Conservation (phyloP, 2,113 vertebrate species). For the Oncorhynchus keta region DNA sequence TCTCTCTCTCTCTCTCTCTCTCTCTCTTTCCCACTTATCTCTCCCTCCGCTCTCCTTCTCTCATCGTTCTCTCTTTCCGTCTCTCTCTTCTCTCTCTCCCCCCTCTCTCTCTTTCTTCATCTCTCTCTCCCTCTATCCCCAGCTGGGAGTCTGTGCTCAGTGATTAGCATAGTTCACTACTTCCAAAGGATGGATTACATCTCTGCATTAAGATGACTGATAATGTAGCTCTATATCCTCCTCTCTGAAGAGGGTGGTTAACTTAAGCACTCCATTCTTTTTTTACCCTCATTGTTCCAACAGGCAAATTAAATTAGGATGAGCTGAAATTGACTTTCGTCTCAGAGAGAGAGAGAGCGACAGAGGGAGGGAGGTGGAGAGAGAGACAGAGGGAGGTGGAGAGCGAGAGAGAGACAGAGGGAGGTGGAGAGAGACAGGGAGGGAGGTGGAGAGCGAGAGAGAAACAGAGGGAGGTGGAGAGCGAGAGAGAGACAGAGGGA, state of each 20-base stretch:
- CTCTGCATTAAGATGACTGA: conserved; percentile 62
- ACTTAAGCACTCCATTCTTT: conserved; percentile 51
- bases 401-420: too few relatives aligned
- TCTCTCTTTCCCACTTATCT: neutral
- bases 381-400: conserved; percentile 5
- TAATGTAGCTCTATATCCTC: conserved; percentile 61
- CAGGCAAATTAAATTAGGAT: conserved; percentile 68
- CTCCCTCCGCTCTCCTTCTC: neutral
- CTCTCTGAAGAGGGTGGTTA: conserved; percentile 56
- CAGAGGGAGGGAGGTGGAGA: conserved; percentile 4
- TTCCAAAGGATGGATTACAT: conserved; percentile 53
- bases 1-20: neutral
- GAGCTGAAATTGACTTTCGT: conserved; percentile 58
- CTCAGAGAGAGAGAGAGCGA: conserved; percentile 25
- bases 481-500: too few relatives aligned
- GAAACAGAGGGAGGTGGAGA: too few relatives aligned
- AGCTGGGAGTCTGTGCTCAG: neutral
- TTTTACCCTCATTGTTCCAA: conserved; percentile 44
- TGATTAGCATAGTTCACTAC: conserved; percentile 15
- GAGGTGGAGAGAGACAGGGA: too few relatives aligned
- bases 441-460: too few relatives aligned
- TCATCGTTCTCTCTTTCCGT: neutral
- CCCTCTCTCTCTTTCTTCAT: too few relatives aligned
- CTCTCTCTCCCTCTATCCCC: neutral
- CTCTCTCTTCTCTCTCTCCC: neutral